Conservation (phyloP, 1,140 invertebrate genomes). For the Drosophila tani region DNA sequence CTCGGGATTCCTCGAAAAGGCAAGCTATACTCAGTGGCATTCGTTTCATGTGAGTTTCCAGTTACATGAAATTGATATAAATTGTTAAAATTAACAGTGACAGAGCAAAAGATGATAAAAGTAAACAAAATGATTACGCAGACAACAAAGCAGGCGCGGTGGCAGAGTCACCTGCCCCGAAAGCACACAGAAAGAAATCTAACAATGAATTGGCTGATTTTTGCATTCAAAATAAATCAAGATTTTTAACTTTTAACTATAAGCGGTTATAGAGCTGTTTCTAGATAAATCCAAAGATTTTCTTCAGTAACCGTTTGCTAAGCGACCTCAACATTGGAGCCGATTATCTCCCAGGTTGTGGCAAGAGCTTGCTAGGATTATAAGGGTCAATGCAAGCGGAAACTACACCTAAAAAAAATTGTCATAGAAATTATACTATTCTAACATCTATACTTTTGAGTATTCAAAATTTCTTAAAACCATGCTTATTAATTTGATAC, state of each 20-base stretch:
- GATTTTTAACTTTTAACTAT: background rate
- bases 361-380: too few species aligned
- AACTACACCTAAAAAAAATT: too few species aligned
- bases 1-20: constrained; percentile 2
- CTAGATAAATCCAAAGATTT: background rate
- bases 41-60: constrained; percentile 22
- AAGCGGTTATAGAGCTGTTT: background rate
- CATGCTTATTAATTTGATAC: too few species aligned
- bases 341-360: too few species aligned
- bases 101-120: constrained; percentile 46
- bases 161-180: constrained; percentile 25
- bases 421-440: too few species aligned
- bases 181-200: constrained; percentile 20
- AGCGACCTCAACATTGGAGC: too few species aligned
- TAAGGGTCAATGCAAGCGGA: too few species aligned
- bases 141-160: constrained; percentile 56
- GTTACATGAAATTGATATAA: constrained; percentile 54
- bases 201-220: background rate
- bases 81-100: constrained; percentile 39
- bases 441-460: too few species aligned
- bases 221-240: too few species aligned
- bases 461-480: too few species aligned
- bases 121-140: constrained; percentile 82
- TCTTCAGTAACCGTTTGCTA: too few species aligned
- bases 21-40: background rate